Evolutionary conservation across 2,113 vertebrate species (phyloP).

Genomic region (Aphyosemion australe): DNA sequence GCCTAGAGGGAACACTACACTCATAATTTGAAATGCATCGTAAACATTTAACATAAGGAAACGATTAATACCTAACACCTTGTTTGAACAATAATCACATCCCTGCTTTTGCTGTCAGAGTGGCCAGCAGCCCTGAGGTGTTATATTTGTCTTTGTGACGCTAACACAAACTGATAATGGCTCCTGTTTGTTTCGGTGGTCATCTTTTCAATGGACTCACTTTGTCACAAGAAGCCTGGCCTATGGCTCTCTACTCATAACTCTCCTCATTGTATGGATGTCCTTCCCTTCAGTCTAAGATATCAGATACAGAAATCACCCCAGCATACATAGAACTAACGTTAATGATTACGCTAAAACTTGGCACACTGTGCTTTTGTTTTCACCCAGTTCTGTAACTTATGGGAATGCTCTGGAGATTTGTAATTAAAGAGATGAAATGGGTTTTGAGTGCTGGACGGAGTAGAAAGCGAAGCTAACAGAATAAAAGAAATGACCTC

Average conservation of each 20-base stretch:
- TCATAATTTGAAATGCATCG: constrained; percentile 54
- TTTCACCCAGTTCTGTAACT: constrained; percentile 48
- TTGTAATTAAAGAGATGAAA: constrained; percentile 66
- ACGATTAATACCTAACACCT: constrained; percentile 30
- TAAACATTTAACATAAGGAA: constrained; percentile 34
- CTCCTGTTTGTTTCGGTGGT: constrained; percentile 48
- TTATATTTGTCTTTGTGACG: constrained; percentile 47
- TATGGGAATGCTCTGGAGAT: constrained; percentile 46
- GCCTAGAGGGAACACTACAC: constrained; percentile 60
- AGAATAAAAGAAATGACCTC: constrained; percentile 76
- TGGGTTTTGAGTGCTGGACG: constrained; percentile 45
- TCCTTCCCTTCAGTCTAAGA: constrained; percentile 50
- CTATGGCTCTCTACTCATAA: constrained; percentile 59
- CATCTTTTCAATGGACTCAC: constrained; percentile 39
- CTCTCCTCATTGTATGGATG: constrained; percentile 67
- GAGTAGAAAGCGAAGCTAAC: constrained; percentile 48
- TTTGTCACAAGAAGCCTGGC: constrained; percentile 30
- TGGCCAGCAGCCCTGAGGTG: not conserved
- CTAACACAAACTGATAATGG: constrained; percentile 43
- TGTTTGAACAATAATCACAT: constrained; percentile 27
- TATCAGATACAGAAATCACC: constrained; percentile 35
- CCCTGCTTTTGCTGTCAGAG: not conserved
- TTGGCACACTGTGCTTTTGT: constrained; percentile 37
- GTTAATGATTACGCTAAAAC: constrained; percentile 55
- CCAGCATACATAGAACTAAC: constrained; percentile 9